These are phyloP conservation scores for Grallaria varia DNA, from an alignment of 2,113 vertebrate species.

Conservation along the genomic window DNA sequence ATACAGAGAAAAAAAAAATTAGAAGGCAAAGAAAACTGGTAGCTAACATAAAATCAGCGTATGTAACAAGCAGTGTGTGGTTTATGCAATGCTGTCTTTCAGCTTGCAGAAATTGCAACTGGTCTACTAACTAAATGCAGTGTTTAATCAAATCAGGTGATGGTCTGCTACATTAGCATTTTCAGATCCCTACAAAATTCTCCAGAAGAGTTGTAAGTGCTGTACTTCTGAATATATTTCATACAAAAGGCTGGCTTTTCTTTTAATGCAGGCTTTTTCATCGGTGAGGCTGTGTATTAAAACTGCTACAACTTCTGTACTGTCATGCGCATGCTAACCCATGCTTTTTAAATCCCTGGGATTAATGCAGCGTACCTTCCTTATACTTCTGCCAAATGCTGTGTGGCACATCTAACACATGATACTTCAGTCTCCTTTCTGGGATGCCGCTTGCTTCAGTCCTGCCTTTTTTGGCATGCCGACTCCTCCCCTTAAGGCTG, in stretches of 20 bases:
- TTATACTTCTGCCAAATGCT: background rate
- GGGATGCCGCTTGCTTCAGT: background rate
- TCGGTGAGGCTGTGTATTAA: background rate
- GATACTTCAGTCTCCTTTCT: background rate
- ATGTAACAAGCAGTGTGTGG: background rate
- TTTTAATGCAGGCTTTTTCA: background rate
- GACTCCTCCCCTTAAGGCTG: background rate
- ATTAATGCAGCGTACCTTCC: accelerated
- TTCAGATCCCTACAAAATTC: background rate
- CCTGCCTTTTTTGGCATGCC: background rate
- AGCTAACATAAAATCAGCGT: background rate
- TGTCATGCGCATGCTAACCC: too few relatives aligned
- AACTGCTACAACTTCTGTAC: background rate
- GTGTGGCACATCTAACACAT: background rate
- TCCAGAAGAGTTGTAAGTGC: background rate
- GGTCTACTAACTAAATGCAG: background rate
- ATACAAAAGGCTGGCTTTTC: background rate
- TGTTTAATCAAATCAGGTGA: background rate
- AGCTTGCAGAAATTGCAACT: background rate
- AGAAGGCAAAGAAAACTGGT: background rate
- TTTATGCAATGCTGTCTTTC: background rate
- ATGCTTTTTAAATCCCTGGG: background rate
- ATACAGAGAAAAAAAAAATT: background rate
- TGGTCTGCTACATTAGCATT: background rate
- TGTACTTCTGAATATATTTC: background rate